Base-by-base conservation (phyloP, 2,797 vertebrate species). In the Loriculus beryllinus region DNA sequence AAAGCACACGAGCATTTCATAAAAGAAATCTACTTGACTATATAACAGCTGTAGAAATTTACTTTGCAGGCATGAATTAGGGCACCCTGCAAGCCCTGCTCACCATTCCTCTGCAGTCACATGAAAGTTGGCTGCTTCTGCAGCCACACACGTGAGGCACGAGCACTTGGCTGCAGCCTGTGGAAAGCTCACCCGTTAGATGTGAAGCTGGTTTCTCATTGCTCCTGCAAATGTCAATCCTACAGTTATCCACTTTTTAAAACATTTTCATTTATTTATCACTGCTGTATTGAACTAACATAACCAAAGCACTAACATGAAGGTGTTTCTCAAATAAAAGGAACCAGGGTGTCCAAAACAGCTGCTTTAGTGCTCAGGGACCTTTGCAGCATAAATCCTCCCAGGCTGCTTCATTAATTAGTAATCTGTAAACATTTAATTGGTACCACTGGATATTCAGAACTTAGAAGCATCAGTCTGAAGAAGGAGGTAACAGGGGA, bases 361-460 rank as follows among this genome's bases (percentile, higher is more conserved):
- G 81, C 21, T 4, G 8, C 67, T 86, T 63, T 80, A 93, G 70
- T 45, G 39, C 49, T 31, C 31, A 86, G 76, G 54, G 63, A 92
- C 33, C 4, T 48, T 77, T 70, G 60, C 49, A 96, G 78, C 79
- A 83, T 48, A 80, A 87, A 95, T 94, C 48, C 49, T 93, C 31
- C 28, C 56, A 92, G 77, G 59, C 69, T 64, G 63, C 39, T 84
- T 81, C 72, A 75, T 92, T 93, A 91, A 92, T 95, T 96, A 92
- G 88, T 95, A 86, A 94, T 82, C 57, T 76, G 39, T 76, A 84
- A 88, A 72, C 60, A 70, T 89, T 94, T 95, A 93, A 87, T 95
- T 92, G 65, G 68, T 93, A 89, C 76, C 71, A 45, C 65, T 91
- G 87, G 49, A 82, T 91, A 80, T 87, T 89, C 88, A 93, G 64